Evolutionary conservation across 2,888 invertebrate genomes (phyloP), one percentile per base, ranked within the genome.

Genomic region (Tuta absoluta): DNA sequence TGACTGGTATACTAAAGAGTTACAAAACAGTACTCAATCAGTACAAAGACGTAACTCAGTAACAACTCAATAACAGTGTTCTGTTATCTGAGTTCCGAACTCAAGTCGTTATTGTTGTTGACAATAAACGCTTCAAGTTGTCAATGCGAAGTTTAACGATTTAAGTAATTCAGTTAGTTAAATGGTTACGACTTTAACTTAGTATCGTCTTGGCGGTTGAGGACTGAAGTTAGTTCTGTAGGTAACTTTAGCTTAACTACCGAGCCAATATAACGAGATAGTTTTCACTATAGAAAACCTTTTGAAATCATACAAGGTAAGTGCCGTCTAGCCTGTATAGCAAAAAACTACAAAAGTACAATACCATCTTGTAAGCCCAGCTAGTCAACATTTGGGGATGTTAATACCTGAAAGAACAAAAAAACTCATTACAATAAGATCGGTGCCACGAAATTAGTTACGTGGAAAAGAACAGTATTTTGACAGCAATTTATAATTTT

Each of bases 101-200:
- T 45, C 24, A 10, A 60, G n/a, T 60, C 11, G 45, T 60, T 48
- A 61, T 61, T 61, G 61, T 61, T 61, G 61, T 48, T 61, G 49
- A 49, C 61, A 33, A 41, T 61, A 61, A 61, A 41, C 45, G 49
- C 48, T 61, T 49, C n/a, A 49, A 49, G 61, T 49, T 61, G 61
- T 28, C 61, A 60, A 45, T 60, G 38, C 45, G 33, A 24, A 60
- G 58, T 49, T 61, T 61, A 61, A 61, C 61, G 49, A 61, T 28
- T 33, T 61, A 33, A 61, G 23, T 61, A 49, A 61, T 53, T 53
- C 51, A 24, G 24, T 41, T 61, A 48, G 51, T 41, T 61, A 48
- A 61, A 61, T 33, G 49, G 61, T 38, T 58, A 56, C 33, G 56
- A 17, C 33, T 53, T 14, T 53, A 53, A 23, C 56, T 56, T 28